phyloP scores from a whole-genome alignment of 2,888 invertebrate species.

The Melieria crassipennis region DNA sequence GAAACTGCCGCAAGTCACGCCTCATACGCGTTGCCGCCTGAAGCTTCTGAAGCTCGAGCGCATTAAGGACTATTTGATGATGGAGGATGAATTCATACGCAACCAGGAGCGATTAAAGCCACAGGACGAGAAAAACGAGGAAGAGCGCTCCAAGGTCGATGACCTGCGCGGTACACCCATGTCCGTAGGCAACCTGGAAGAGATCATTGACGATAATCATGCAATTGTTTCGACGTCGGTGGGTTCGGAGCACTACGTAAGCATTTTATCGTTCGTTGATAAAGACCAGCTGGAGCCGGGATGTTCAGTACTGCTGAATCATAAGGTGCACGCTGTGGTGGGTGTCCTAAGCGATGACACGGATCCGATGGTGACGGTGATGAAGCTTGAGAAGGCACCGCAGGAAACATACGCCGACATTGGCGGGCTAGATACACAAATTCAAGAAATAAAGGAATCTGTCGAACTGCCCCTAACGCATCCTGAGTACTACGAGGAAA shows the following conservation, averaged over 20 bases:
- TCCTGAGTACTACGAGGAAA: constrained; percentile 99
- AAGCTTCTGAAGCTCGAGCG: constrained; percentile 95
- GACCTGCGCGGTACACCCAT: constrained; percentile 98
- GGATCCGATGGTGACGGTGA: constrained; percentile 99
- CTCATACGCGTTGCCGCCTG: constrained; percentile 95
- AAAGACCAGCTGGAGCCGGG: constrained; percentile 99
- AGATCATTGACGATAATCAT: constrained; percentile 99
- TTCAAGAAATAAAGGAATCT: constrained; percentile 97
- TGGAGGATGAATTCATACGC: constrained; percentile 99
- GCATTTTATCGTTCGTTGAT: constrained; percentile 98
- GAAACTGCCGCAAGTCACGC: constrained; percentile 97
- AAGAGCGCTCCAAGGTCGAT: constrained; percentile 97
- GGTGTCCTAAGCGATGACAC: constrained; percentile 99
- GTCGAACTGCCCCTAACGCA: constrained; percentile 98
- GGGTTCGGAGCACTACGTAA: constrained; percentile 99
- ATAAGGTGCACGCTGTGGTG: constrained; percentile 99
- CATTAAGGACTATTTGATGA: constrained; percentile 97
- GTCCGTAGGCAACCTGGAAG: constrained; percentile 99
- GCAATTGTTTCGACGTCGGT: constrained; percentile 99
- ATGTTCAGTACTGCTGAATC: constrained; percentile 97
- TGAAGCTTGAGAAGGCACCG: constrained; percentile 99
- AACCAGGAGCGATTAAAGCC: constrained; percentile 98
- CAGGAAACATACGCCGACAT: constrained; percentile 99
- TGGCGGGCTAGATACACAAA: constrained; percentile 96
- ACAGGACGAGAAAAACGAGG: constrained; percentile 99